These are phyloP conservation scores for Phalera bucephala DNA, from an alignment of 2,888 invertebrate genomes.

Conservation along the genomic window DNA sequence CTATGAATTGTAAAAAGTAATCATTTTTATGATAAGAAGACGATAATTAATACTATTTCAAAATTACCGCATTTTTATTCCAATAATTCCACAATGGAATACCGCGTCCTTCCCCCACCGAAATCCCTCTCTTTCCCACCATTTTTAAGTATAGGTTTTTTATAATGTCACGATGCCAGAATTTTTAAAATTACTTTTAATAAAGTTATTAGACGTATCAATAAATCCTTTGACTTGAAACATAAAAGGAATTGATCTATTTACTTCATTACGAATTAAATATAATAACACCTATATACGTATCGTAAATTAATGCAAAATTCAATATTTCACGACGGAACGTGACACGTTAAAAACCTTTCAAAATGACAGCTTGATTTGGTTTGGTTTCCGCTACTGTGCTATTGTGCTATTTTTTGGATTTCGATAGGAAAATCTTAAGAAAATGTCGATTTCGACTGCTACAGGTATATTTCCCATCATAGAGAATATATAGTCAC, in stretches of 20 bases:
- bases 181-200: constrained; percentile 19
- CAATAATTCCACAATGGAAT: constrained; percentile 50
- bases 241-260: too few species aligned
- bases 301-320: too few species aligned
- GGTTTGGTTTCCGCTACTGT: constrained; percentile 83
- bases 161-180: constrained; percentile 34
- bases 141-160: constrained; percentile 63
- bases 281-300: too few species aligned
- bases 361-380: constrained; percentile 81
- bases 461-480: constrained; percentile 71
- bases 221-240: too few species aligned
- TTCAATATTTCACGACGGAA: constrained; percentile 36
- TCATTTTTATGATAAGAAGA: constrained; percentile 7
- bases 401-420: constrained; percentile 80
- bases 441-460: constrained; percentile 78
- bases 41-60: constrained; percentile 20
- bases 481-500: constrained; percentile 35
- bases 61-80: constrained; percentile 51
- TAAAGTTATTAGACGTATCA: background rate
- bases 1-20: too few species aligned
- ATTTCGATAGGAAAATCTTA: constrained; percentile 66
- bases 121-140: constrained; percentile 63
- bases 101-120: constrained; percentile 72
- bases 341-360: constrained; percentile 65
- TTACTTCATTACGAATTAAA: too few species aligned